Evolutionary conservation across 2,113 vertebrate species (phyloP), one percentile per base, ranked within the genome.

Genomic region (Macrotus californicus): DNA sequence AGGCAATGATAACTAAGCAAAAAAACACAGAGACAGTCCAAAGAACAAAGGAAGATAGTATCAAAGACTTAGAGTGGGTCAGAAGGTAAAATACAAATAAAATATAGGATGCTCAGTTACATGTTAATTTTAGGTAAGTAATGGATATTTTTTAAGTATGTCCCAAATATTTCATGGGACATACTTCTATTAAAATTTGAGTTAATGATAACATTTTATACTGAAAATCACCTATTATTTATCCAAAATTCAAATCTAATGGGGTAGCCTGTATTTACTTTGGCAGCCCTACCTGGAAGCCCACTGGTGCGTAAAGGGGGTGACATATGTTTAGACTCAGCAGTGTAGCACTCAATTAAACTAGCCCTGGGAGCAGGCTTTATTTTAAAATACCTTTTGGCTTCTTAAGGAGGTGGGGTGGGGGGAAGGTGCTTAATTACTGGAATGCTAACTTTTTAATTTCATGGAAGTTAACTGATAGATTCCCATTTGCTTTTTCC

Each of bases 71-170:
- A 69, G 31, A 12, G 21, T 50, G 13, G 43, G 7, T 66, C 52
- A 77, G 85, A 92, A 92, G 61, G 24, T 77, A 36, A 43, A 52
- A 72, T 64, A n/a, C 26, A 72, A 69, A 22, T 36, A 36, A 82
- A 89, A 66, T 48, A 54, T 4, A 66, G n/a, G n/a, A 52, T 52
- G 6, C 56, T 16, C 5, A 48, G 14, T 88, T 91, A 61, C 41
- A 22, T 56, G 70, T 72, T 67, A 86, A 61, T 94, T 89, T 70
- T 88, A 89, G 80, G 26, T 94, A 70, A 93, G 82, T 83, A 76
- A n/a, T 21, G 2, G 15, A 22, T 46, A 15, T 21, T 21, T 69
- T 61, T 85, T 22, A 64, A 41, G 10, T 81, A 9, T 70, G 4
- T 54, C 10, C 18, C 21, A 82, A 7, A 29, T 91, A 29, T 73